These are phyloP conservation scores for Mormyrops attenuatus DNA, from an alignment of 2,797 vertebrate genomes.

Conservation along the genomic window DNA sequence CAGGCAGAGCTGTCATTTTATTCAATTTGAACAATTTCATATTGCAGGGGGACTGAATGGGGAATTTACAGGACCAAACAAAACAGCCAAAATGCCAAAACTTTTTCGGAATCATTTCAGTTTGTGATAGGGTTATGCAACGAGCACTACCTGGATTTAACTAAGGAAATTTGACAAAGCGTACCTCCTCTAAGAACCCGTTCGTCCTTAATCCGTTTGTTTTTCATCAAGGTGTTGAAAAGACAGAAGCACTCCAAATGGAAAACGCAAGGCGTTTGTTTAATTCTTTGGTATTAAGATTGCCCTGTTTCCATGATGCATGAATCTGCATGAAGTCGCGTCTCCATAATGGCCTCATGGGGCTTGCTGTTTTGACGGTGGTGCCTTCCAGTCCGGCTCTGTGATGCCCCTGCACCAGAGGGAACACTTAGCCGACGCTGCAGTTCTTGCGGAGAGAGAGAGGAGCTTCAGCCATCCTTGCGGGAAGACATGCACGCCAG, in stretches of 20 bases:
- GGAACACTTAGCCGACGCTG: neutral
- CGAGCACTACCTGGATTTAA: neutral
- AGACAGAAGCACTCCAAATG: neutral
- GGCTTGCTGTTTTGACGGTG: neutral
- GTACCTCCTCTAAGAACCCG: neutral
- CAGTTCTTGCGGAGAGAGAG: neutral
- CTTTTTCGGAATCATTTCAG: neutral
- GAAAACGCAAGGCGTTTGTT: neutral
- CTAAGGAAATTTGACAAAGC: neutral
- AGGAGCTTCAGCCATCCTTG: neutral
- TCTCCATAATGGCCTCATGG: neutral
- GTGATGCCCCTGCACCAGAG: neutral
- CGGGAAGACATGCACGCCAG: neutral
- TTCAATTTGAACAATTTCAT: neutral
- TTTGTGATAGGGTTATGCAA: neutral
- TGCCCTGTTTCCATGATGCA: neutral
- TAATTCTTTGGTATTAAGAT: neutral
- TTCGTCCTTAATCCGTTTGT: neutral
- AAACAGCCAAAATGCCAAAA: neutral
- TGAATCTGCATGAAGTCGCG: neutral
- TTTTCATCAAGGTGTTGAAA: neutral
- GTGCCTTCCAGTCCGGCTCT: neutral
- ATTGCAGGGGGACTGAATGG: neutral
- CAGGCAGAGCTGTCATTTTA: neutral
- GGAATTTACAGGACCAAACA: neutral